Evolutionary conservation across 2,797 vertebrate species (phyloP).

Genomic region (Hippocampus kuda): DNA sequence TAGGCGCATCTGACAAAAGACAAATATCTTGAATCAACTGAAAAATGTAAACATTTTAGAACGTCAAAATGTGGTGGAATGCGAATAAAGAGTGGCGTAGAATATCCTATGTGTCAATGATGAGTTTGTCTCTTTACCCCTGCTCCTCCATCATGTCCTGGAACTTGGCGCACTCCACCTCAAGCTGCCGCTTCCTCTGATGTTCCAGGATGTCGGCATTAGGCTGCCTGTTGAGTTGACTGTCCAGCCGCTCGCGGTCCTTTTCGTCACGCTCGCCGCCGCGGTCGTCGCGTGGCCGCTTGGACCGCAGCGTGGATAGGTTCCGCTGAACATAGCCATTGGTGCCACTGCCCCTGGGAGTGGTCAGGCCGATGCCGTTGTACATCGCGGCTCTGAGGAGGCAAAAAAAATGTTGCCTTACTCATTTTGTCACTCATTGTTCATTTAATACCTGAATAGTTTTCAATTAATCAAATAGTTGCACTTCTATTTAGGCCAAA

Average conservation of each 20-base stretch:
- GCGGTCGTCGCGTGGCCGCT: slow-evolving; percentile 75
- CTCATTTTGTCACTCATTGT: not conserved
- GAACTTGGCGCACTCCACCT: slow-evolving; percentile 88
- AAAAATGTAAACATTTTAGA: too few species aligned
- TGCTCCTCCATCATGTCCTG: slow-evolving; percentile 96
- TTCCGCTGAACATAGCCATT: slow-evolving; percentile 92
- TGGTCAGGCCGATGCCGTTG: slow-evolving; percentile 89
- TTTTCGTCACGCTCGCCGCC: slow-evolving; percentile 74
- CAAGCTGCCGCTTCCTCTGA: slow-evolving; percentile 87
- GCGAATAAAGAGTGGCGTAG: too few species aligned
- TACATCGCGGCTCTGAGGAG: slow-evolving; percentile 66
- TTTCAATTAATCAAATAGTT: not conserved
- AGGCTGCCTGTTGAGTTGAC: slow-evolving; percentile 80
- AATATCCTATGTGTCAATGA: not conserved
- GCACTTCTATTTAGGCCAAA: not conserved
- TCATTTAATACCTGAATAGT: not conserved
- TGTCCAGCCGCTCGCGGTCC: slow-evolving; percentile 78
- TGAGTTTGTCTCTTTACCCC: slow-evolving; percentile 66
- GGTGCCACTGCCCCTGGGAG: slow-evolving; percentile 87
- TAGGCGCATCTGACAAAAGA: too few species aligned
- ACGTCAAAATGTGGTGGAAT: too few species aligned
- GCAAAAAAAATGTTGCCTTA: not conserved
- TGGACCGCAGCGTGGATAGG: slow-evolving; percentile 80
- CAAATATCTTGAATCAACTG: too few species aligned
- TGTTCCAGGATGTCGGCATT: slow-evolving; percentile 92